Evolutionary conservation across 2,888 invertebrate species (phyloP).

Genomic region (Tiphia femorata): DNA sequence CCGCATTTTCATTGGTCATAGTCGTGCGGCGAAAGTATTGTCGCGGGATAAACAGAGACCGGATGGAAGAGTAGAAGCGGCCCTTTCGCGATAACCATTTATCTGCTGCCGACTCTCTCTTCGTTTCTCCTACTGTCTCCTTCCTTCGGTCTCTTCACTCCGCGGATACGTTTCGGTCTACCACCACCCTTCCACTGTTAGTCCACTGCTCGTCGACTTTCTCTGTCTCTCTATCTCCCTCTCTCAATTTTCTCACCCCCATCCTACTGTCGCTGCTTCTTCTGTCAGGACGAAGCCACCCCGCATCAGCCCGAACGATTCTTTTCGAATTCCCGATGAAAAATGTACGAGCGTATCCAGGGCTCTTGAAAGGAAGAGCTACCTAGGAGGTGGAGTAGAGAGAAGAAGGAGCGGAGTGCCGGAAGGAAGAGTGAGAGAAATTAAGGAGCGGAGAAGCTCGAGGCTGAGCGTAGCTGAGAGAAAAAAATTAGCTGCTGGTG

Average conservation of each 20-base stretch:
- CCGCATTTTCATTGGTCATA: neutral
- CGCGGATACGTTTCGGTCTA: too few species aligned
- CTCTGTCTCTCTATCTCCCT: neutral
- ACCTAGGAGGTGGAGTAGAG: neutral
- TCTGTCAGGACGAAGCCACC: conserved; percentile 6
- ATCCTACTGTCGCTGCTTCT: neutral
- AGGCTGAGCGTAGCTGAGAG: neutral
- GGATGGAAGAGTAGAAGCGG: neutral
- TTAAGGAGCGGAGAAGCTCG: too few species aligned
- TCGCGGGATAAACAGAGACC: conserved; percentile 2
- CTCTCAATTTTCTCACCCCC: neutral
- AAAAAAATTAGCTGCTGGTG: too few species aligned
- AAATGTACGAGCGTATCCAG: conserved; percentile 14
- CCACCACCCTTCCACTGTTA: too few species aligned
- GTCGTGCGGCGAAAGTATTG: conserved; percentile 8
- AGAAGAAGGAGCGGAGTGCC: neutral
- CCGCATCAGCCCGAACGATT: conserved; percentile 1
- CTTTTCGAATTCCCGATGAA: conserved; percentile 18
- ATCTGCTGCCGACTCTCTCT: too few species aligned
- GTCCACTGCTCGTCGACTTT: neutral
- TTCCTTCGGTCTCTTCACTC: neutral
- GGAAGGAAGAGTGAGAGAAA: neutral
- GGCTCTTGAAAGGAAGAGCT: conserved; percentile 21
- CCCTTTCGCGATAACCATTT: conserved; percentile 12
- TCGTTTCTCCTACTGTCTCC: neutral